Percentiles rank a stretch among this genome's conserved stretches.
Evolutionary conservation across 2,888 invertebrate species (phyloP).

Genomic region (Drepanosiphum platanoidis): DNA sequence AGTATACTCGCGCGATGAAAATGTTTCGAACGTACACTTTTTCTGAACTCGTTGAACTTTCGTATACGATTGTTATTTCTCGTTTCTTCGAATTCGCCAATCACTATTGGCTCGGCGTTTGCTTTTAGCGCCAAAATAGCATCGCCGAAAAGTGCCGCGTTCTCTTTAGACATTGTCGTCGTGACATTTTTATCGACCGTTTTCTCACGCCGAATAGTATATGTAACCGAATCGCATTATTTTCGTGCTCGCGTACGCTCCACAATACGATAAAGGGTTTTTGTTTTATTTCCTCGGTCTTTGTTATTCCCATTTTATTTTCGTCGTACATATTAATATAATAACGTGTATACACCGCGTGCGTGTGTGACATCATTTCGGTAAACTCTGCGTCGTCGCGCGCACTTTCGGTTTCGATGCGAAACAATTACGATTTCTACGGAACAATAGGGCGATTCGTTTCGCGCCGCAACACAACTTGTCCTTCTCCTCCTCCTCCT

Average conservation of each 20-base stretch:
- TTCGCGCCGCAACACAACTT: background rate
- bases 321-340: background rate
- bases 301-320: background rate
- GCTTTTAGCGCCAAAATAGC: too few relatives aligned
- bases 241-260: too few relatives aligned
- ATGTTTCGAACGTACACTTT: too few relatives aligned
- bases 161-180: background rate
- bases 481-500: too few relatives aligned
- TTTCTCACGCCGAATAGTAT: too few relatives aligned
- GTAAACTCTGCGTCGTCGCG: background rate
- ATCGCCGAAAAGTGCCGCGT: too few relatives aligned
- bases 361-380: slow-evolving; percentile 16
- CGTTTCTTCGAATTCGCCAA: background rate
- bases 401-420: slow-evolving; percentile 52
- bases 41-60: too few relatives aligned
- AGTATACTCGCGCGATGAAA: too few relatives aligned
- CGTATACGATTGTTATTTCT: background rate
- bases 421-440: slow-evolving; percentile 45
- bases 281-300: background rate
- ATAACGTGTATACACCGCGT: too few relatives aligned
- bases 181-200: background rate
- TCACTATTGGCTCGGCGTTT: too few relatives aligned
- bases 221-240: slow-evolving; percentile 3
- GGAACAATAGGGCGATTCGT: slow-evolving; percentile 45
- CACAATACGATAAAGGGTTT: background rate